Evolutionary conservation across 2,797 vertebrate genomes (phyloP).

Genomic region (Anguilla pacifica): DNA sequence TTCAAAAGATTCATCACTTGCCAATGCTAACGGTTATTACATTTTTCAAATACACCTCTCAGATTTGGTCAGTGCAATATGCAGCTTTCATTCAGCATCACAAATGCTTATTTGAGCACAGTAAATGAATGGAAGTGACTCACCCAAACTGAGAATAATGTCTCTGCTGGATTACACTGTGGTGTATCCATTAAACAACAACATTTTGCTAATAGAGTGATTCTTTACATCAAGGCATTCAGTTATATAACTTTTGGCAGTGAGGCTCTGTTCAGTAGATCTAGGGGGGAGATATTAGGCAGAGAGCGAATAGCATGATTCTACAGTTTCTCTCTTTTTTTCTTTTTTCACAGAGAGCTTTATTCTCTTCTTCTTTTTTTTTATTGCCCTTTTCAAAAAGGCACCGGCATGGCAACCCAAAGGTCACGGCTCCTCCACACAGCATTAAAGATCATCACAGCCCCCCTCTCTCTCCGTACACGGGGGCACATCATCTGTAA

Average conservation of each 20-base stretch:
- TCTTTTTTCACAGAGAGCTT: slow-evolving; percentile 29
- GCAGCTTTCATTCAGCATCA: not conserved
- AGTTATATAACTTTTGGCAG: slow-evolving; percentile 10
- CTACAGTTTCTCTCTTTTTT: slow-evolving; percentile 31
- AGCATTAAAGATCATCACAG: slow-evolving; percentile 52
- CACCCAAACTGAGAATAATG: not conserved
- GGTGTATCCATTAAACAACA: not conserved
- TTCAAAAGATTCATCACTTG: not conserved
- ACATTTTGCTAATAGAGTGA: not conserved
- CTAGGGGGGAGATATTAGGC: not conserved
- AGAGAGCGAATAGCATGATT: slow-evolving; percentile 17
- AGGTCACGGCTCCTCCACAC: slow-evolving; percentile 63
- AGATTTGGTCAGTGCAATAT: not conserved
- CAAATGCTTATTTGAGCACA: not conserved
- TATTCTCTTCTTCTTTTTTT: slow-evolving; percentile 40
- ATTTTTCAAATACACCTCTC: not conserved
- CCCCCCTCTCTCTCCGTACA: slow-evolving; percentile 34
- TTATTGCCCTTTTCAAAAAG: slow-evolving; percentile 65
- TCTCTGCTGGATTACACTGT: not conserved
- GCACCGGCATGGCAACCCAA: slow-evolving; percentile 52
- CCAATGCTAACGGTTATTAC: not conserved
- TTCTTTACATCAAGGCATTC: not conserved
- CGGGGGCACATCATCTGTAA: slow-evolving; percentile 21
- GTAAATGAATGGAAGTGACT: not conserved
- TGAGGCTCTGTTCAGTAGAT: slow-evolving; percentile 23